These are phyloP conservation scores for Paradisaea rubra DNA, from an alignment of 2,113 vertebrate species.

Conservation along the genomic window DNA sequence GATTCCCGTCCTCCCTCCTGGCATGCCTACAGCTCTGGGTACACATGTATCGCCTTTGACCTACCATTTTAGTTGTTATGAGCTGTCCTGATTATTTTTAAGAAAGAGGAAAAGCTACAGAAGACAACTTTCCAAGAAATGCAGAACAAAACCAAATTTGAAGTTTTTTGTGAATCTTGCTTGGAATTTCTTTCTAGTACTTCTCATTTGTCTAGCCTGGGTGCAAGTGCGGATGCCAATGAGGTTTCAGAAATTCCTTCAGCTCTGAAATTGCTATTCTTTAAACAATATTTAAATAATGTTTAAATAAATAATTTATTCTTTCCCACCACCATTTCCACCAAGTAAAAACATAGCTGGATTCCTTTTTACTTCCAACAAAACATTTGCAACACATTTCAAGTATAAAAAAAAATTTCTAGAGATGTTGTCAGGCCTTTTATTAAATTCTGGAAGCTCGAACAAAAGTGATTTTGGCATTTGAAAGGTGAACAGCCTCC, in stretches of 20 bases:
- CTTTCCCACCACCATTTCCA: neutral
- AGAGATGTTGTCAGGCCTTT: neutral
- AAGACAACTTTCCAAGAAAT: neutral
- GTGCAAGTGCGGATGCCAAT: neutral
- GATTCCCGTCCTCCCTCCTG: neutral
- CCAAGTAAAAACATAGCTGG: neutral
- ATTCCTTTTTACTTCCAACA: neutral
- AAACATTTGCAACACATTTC: neutral
- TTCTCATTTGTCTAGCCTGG: neutral
- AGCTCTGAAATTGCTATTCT: neutral
- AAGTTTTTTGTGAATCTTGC: neutral
- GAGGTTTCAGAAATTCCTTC: neutral
- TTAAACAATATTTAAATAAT: neutral
- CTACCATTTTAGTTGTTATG: neutral
- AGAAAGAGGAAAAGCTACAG: neutral
- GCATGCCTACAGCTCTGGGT: neutral
- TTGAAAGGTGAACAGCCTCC: neutral
- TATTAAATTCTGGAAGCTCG: neutral
- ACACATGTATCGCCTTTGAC: neutral
- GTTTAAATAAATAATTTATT: neutral
- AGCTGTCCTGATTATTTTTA: neutral
- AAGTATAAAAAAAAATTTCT: neutral
- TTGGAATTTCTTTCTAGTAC: neutral
- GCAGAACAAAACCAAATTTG: neutral
- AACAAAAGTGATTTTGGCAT: neutral